phyloP scores from a whole-genome alignment of 2,113 vertebrate species.

The Hippolais icterina region DNA sequence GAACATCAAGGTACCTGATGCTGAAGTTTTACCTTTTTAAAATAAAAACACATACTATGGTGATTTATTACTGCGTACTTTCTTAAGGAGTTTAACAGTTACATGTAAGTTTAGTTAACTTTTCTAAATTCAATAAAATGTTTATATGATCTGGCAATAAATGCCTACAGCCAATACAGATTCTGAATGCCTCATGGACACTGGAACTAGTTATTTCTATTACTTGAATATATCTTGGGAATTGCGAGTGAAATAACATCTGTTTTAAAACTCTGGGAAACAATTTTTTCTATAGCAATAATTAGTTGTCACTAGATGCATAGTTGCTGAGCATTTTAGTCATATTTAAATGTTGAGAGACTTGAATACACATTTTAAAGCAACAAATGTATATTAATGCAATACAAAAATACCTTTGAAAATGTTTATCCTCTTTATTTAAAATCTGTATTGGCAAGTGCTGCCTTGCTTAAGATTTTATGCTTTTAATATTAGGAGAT shows the following conservation, averaged over 20 bases:
- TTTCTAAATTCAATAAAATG: slow-evolving; percentile 23
- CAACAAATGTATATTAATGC: slow-evolving; percentile 12
- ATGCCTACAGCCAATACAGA: slow-evolving; percentile 51
- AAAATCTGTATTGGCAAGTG: slow-evolving; percentile 48
- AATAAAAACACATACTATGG: slow-evolving; percentile 19
- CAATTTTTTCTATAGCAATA: slow-evolving; percentile 52
- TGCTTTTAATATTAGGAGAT: slow-evolving; percentile 16
- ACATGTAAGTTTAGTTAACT: slow-evolving; percentile 45
- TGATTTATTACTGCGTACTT: slow-evolving; percentile 67
- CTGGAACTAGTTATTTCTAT: slow-evolving; percentile 35
- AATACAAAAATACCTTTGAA: neutral
- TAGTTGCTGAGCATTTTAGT: slow-evolving; percentile 23
- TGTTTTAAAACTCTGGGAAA: slow-evolving; percentile 44
- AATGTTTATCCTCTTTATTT: slow-evolving; percentile 16
- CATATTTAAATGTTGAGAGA: neutral
- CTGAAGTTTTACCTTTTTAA: slow-evolving; percentile 60
- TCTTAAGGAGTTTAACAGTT: slow-evolving; percentile 69
- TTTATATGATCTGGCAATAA: slow-evolving; percentile 45
- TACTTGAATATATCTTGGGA: slow-evolving; percentile 30
- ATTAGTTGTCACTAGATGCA: slow-evolving; percentile 12
- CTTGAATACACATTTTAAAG: slow-evolving; percentile 19
- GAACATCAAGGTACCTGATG: slow-evolving; percentile 52
- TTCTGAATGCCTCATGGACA: slow-evolving; percentile 39
- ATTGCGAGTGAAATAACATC: neutral
- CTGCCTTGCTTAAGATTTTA: slow-evolving; percentile 8